These are phyloP conservation scores for Ectobius pallidus DNA, from an alignment of 2,888 invertebrate species.

Conservation along the genomic window DNA sequence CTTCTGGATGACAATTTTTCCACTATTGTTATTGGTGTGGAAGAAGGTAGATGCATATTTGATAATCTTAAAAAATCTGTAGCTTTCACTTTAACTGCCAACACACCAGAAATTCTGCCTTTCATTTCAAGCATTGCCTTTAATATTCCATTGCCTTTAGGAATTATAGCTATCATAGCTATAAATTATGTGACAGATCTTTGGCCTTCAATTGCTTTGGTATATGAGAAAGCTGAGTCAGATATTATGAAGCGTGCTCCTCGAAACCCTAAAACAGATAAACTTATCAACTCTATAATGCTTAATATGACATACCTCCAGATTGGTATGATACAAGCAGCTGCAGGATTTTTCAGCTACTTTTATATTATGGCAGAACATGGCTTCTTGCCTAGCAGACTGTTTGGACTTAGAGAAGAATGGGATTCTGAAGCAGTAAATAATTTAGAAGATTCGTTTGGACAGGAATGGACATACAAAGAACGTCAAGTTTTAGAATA, in stretches of 20 bases:
- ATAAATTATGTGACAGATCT: slow-evolving; percentile 60
- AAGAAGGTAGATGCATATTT: slow-evolving; percentile 60
- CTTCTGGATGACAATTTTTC: slow-evolving; percentile 60
- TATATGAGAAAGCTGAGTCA: slow-evolving; percentile 43
- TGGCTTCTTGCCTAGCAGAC: slow-evolving; percentile 17
- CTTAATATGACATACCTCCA: slow-evolving; percentile 36
- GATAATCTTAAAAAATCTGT: slow-evolving; percentile 62
- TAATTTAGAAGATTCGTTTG: slow-evolving; percentile 63
- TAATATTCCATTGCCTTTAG: slow-evolving; percentile 58
- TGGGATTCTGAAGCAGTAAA: slow-evolving; percentile 63
- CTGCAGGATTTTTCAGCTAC: slow-evolving; percentile 37
- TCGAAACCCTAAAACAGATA: slow-evolving; percentile 32
- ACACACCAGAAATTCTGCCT: slow-evolving; percentile 59
- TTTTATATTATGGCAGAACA: slow-evolving; percentile 38
- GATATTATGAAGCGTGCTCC: slow-evolving; percentile 41
- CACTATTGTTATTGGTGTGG: slow-evolving; percentile 59
- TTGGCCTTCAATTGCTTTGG: slow-evolving; percentile 43
- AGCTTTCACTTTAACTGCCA: slow-evolving; percentile 59
- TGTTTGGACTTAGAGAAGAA: slow-evolving; percentile 4
- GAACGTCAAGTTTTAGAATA: slow-evolving; percentile 29
- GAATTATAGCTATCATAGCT: slow-evolving; percentile 60
- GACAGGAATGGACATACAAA: slow-evolving; percentile 32
- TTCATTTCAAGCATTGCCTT: slow-evolving; percentile 56
- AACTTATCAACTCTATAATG: slow-evolving; percentile 34
- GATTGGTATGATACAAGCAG: slow-evolving; percentile 36